Evolutionary conservation across 1,140 invertebrate genomes (phyloP).

Genomic region (Caenorhabditis brenneri): DNA sequence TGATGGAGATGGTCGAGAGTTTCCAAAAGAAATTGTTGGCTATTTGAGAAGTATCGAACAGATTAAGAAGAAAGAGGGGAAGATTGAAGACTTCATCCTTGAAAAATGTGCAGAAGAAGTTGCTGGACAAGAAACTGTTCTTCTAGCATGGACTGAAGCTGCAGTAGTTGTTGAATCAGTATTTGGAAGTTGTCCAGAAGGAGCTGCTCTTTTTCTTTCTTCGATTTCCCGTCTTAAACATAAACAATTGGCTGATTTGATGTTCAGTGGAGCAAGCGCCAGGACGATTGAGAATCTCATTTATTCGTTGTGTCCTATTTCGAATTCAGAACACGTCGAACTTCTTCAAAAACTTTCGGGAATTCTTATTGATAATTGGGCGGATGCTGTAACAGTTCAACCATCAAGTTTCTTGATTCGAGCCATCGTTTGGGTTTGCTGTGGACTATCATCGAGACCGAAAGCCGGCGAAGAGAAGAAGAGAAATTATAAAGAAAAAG

Average conservation of each 20-base stretch:
- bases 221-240: constrained; percentile 43
- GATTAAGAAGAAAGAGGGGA: constrained; percentile 1
- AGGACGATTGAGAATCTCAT: constrained; percentile 47
- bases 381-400: background rate
- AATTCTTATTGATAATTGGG: constrained; percentile 45
- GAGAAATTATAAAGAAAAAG: constrained; percentile 36
- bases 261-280: constrained; percentile 31
- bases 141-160: constrained; percentile 20
- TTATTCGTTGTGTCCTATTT: constrained; percentile 15
- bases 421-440: constrained; percentile 45
- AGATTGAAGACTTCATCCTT: constrained; percentile 19
- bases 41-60: constrained; percentile 4
- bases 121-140: constrained; percentile 14
- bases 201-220: constrained; percentile 31
- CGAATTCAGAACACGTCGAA: background rate
- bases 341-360: constrained; percentile 35
- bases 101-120: constrained; percentile 46
- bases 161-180: constrained; percentile 35
- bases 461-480: constrained; percentile 17
- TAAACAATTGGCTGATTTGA: constrained; percentile 34
- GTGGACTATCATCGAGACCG: constrained; percentile 36
- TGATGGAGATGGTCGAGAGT: constrained; percentile 30
- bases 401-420: constrained; percentile 43
- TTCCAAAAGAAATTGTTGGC: constrained; percentile 6
- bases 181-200: constrained; percentile 35